Conservation (phyloP, 92 coral and sea anemone species). For the Paramuricea clavata region DNA sequence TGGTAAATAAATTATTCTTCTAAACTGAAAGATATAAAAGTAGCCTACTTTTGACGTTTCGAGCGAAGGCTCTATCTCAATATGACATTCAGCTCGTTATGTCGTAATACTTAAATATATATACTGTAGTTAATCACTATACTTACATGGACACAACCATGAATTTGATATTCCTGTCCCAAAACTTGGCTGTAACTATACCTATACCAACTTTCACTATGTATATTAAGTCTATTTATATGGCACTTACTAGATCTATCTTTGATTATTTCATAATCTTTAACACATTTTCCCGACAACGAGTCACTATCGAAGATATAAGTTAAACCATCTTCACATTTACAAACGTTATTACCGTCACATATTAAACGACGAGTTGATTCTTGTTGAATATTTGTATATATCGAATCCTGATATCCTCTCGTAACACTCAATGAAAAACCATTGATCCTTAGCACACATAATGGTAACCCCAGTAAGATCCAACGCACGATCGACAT, state of each 20-base stretch:
- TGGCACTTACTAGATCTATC: neutral
- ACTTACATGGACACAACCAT: too few species aligned
- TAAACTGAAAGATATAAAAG: too few species aligned
- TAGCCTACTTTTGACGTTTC: too few species aligned
- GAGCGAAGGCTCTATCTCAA: too few species aligned
- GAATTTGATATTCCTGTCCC: too few species aligned
- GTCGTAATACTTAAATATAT: too few species aligned
- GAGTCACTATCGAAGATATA: neutral
- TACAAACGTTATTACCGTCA: neutral
- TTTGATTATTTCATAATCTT: conserved; percentile 15
- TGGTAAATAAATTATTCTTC: too few species aligned
- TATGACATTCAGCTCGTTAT: too few species aligned
- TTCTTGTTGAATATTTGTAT: neutral
- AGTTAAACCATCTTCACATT: neutral
- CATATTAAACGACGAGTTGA: neutral
- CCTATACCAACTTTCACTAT: too few species aligned
- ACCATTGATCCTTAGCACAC: neutral
- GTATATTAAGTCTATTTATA: too few species aligned
- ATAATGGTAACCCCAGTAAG: neutral
- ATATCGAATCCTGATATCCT: neutral
- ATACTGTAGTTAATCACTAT: too few species aligned
- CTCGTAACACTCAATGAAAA: neutral
- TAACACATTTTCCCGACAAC: conserved; percentile 12
- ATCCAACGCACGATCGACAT: neutral
- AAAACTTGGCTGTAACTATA: too few species aligned